A percentile compares a stretch with the other conserved stretches of the same genome.
Conservation (phyloP, 2,113 vertebrate species). For the Neomonachus schauinslandi region DNA sequence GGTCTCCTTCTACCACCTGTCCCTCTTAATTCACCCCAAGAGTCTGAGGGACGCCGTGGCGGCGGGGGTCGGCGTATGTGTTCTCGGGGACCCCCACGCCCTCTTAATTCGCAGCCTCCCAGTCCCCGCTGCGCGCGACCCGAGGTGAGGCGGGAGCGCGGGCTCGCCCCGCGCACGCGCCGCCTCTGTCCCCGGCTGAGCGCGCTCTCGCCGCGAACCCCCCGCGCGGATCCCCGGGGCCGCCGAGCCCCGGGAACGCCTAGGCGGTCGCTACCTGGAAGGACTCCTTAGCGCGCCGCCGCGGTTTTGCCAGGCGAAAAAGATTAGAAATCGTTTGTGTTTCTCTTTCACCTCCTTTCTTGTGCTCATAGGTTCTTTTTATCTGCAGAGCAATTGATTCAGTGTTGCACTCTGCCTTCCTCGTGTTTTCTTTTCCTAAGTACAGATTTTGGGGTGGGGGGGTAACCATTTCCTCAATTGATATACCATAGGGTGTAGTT, state of each 20-base stretch:
- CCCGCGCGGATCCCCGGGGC: fast-evolving
- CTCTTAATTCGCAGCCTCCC: background rate
- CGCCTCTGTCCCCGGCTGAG: background rate
- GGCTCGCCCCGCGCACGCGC: no score
- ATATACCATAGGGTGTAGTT: constrained; percentile 59
- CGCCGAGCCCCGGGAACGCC: fast-evolving
- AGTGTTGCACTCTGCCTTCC: background rate
- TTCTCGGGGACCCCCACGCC: background rate
- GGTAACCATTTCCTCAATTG: constrained; percentile 67
- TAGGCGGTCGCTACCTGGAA: background rate
- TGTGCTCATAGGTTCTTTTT: background rate
- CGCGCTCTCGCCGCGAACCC: background rate
- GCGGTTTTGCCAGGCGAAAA: fast-evolving
- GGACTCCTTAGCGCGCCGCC: background rate
- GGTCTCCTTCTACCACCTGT: fast-evolving
- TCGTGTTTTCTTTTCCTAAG: background rate
- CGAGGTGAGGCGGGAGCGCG: background rate
- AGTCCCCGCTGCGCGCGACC: background rate
- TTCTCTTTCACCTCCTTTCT: background rate
- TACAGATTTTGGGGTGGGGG: constrained; percentile 2
- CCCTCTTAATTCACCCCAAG: background rate
- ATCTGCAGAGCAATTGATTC: background rate
- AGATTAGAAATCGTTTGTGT: background rate
- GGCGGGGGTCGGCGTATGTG: background rate
- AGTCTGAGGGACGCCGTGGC: background rate